These are phyloP conservation scores for Macquaria australasica DNA, from an alignment of 2,113 vertebrate genomes.

Conservation along the genomic window DNA sequence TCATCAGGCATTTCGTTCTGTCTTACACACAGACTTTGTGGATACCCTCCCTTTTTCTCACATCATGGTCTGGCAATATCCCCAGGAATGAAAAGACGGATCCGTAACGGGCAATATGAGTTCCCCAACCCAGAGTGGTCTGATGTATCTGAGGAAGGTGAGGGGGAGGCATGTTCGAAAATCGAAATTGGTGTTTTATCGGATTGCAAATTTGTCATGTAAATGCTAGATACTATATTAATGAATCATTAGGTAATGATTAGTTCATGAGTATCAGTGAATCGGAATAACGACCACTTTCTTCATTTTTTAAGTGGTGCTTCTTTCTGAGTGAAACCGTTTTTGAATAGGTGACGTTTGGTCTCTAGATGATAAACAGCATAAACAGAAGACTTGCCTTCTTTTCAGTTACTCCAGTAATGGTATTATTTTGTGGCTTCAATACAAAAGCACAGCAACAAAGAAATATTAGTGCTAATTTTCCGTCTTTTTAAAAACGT, in stretches of 20 bases:
- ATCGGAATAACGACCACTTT: no score
- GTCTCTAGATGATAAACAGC: background rate
- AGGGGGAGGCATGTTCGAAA: constrained; percentile 54
- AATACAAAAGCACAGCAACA: background rate
- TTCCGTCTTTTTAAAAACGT: background rate
- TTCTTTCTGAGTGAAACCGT: background rate
- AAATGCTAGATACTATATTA: background rate
- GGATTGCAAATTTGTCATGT: background rate
- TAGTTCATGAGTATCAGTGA: no score
- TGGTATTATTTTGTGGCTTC: background rate
- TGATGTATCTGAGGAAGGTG: constrained; percentile 94
- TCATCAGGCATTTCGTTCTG: constrained; percentile 1
- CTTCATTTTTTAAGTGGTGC: background rate
- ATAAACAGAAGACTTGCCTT: background rate
- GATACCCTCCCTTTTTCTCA: constrained; percentile 93
- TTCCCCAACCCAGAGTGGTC: constrained; percentile 95
- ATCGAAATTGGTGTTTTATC: background rate
- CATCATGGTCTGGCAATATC: constrained; percentile 95
- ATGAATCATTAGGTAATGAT: no score
- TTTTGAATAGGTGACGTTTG: background rate
- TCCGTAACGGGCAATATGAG: constrained; percentile 93
- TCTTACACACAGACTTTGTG: constrained; percentile 85
- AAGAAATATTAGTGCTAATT: background rate
- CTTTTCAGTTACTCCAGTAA: background rate
- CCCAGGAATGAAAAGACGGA: constrained; percentile 95